Evolutionary conservation across 2,113 vertebrate genomes (phyloP).

Genomic region (Oncorhynchus mykiss): DNA sequence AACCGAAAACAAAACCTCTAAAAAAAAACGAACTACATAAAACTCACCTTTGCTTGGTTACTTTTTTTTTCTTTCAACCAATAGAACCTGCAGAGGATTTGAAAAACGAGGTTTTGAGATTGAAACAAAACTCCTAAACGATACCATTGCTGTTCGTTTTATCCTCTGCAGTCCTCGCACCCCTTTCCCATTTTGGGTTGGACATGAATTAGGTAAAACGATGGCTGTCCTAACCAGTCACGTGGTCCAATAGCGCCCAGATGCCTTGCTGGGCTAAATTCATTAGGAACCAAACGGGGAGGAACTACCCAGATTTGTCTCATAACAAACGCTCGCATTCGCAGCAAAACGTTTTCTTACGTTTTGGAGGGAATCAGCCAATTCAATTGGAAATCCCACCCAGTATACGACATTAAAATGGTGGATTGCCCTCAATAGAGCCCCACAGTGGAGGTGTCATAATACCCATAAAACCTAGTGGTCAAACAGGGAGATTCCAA

Average conservation of each 20-base stretch:
- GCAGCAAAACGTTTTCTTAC: too few species aligned
- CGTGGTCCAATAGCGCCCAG: slow-evolving; percentile 79
- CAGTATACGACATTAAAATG: too few species aligned
- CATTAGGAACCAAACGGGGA: too few species aligned
- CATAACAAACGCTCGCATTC: too few species aligned
- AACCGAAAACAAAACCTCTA: neutral
- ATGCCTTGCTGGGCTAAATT: slow-evolving; percentile 23
- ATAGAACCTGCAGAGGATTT: neutral
- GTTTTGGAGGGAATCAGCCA: too few species aligned
- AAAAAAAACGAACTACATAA: neutral
- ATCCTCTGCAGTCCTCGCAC: slow-evolving; percentile 31
- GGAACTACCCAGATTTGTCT: too few species aligned
- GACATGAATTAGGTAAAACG: slow-evolving; percentile 68
- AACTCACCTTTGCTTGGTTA: slow-evolving; percentile 43
- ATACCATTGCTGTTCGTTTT: slow-evolving; percentile 58
- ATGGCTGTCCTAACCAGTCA: slow-evolving; percentile 75
- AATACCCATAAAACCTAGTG: too few species aligned
- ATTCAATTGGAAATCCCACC: too few species aligned
- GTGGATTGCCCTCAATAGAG: too few species aligned
- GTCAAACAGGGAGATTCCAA: too few species aligned
- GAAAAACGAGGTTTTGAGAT: slow-evolving; percentile 1
- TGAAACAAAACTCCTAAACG: slow-evolving; percentile 5
- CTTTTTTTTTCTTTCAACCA: neutral
- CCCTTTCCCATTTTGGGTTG: slow-evolving; percentile 48
- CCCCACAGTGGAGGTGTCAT: too few species aligned